Evolutionary conservation across 2,888 invertebrate genomes (phyloP), one percentile per base, ranked within the genome.

Genomic region (Capitulum mitella): DNA sequence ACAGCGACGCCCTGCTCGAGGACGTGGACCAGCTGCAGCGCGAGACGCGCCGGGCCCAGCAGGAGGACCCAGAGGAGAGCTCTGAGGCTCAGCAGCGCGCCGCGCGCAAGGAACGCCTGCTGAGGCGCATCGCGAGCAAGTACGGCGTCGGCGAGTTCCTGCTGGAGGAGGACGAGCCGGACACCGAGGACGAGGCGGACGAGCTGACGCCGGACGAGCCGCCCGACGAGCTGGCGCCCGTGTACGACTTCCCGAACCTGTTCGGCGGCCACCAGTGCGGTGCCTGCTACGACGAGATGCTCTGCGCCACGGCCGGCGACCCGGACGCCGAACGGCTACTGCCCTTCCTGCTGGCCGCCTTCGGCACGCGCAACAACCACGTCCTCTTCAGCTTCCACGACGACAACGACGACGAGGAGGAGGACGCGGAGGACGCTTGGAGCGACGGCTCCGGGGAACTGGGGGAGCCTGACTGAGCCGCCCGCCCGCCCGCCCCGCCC

Each of bases 1-100:
- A 40, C 40, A 70, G 70, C 40, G 70, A 70, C 70, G 70, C 70
- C 8, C 37, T 70, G 40, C 40, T 70, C 26, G 70, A 70, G 26
- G 70, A 70, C 70, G 70, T 40, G 70, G 70, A 22, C 0, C 70
- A 40, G 37, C 26, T 40, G 70, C 22, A 40, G 37, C 70, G 70
- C 26, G 70, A 37, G 16, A 26, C 8, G 37, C 70, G 26, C 22
- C 29, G 40, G 37, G 70, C 22, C 6, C 26, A 8, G 6, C 40
- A 40, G 26, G 40, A 40, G 1, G 40, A 14, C 40, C 19, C 10
- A 16, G 43, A 43, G 43, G 43, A 12, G 6, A 34, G 3, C 70
- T 70, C 40, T 3, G 70, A 70, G 40, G 37, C 70, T 37, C 58
- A 58, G 58, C 58, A 12, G n/a, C 70, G 70, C 70, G 26, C 37